A percentile compares a stretch with the other conserved stretches of the same genome.
phyloP scores from a whole-genome alignment of 2,888 invertebrate genomes.

The Polydrusus cervinus region DNA sequence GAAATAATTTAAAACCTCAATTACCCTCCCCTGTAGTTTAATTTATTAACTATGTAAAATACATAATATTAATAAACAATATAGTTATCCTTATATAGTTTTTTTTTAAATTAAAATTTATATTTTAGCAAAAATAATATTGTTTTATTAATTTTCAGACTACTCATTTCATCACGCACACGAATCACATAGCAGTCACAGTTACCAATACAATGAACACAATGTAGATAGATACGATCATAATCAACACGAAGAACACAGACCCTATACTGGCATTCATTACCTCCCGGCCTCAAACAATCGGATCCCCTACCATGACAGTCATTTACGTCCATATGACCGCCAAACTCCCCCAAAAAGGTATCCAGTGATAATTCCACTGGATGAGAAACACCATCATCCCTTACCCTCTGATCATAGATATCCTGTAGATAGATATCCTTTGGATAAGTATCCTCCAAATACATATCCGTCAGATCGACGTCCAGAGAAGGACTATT shows the following conservation, averaged over 20 bases:
- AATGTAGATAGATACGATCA: constrained; percentile 56
- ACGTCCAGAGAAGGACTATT: constrained; percentile 60
- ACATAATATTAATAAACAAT: constrained; percentile 9
- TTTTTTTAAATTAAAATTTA: constrained; percentile 28
- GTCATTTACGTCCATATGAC: constrained; percentile 52
- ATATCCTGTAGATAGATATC: constrained; percentile 24
- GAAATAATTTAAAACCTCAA: too few relatives aligned
- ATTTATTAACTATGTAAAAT: neutral
- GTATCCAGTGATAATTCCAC: constrained; percentile 47
- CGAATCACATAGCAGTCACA: constrained; percentile 60
- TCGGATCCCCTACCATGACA: constrained; percentile 38
- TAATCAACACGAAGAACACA: constrained; percentile 43
- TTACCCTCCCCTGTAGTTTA: neutral
- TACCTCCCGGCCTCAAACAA: constrained; percentile 56
- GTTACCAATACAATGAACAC: constrained; percentile 60
- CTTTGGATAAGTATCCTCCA: constrained; percentile 10
- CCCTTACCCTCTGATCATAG: constrained; percentile 30
- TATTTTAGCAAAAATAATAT: constrained; percentile 10
- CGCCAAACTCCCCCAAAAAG: constrained; percentile 60
- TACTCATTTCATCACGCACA: constrained; percentile 63
- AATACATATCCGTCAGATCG: constrained; percentile 20
- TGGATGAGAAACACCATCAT: constrained; percentile 27
- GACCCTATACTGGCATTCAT: constrained; percentile 53
- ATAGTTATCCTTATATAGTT: constrained; percentile 12
- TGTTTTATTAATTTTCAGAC: constrained; percentile 62